Evolutionary conservation across 2,888 invertebrate genomes (phyloP), one percentile per base, ranked within the genome.

Genomic region (Sphaeridia pumilis): DNA sequence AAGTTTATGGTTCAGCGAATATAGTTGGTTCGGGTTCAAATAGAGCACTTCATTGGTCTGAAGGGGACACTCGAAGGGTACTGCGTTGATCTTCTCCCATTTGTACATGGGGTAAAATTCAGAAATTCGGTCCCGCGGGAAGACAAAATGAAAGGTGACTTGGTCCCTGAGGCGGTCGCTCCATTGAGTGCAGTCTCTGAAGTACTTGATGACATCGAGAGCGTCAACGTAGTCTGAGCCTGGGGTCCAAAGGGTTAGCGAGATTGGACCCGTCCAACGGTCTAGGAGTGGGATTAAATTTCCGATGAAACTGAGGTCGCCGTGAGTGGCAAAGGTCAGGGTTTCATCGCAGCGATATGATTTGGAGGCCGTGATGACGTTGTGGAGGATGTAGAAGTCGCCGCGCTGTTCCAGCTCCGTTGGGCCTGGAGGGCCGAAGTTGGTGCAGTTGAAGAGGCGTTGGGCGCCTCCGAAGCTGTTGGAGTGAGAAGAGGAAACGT

Each of bases 241-340:
- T 0, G 92, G 90, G 22, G 88, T 84, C 72, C 88, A 87, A 67
- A 92, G 76, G 2, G 89, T 86, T 65, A 92, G 76, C 67, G 88
- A 88, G 58, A 92, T 75, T 1, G 90, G 90, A 2, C 87, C 88
- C 69, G 80, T 79, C 90, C 90, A 92, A 73, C 83, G 78, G 69
- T 85, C 83, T 68, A 89, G 73, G 66, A 92, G 74, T 56, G 88
- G 86, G 69, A 81, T 79, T 66, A 90, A 75, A 72, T 92, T 92
- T 72, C 89, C 87, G 68, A 92, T 78, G 74, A 88, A 92, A 64
- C 88, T 87, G 72, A 81, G 87, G 67, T 90, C 90, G 4, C 87
- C 88, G 70, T 92, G 92, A n/a, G 92, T 92, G 31, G 90, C 88
- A 68, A 89, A 89, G 1, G 92, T 92, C 60, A 92, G 78, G 62